Evolutionary conservation across 1,140 invertebrate genomes (phyloP).

Genomic region (Steinernema khuongi): DNA sequence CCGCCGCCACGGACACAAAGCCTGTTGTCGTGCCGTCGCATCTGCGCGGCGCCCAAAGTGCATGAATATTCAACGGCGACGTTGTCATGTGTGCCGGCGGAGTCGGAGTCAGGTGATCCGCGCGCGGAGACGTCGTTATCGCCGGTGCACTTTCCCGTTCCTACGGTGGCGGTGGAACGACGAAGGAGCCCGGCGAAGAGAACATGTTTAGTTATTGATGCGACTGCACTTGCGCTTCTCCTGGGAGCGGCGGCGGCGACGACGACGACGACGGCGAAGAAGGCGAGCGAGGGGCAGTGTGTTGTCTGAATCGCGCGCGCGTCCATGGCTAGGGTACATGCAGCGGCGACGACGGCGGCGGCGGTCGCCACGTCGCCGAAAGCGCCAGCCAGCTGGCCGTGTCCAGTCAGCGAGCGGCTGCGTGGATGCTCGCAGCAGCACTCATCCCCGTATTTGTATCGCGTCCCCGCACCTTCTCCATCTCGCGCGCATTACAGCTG

Average conservation of each 20-base stretch:
- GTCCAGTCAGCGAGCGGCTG: constrained; percentile 5
- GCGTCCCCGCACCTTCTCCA: too few relatives aligned
- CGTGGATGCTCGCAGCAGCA: background rate
- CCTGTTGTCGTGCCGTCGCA: too few relatives aligned
- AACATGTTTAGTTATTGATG: constrained; percentile 11
- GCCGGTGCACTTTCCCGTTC: background rate
- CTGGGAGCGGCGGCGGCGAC: background rate
- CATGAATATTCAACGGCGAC: background rate
- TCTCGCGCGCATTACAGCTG: background rate
- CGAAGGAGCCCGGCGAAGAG: background rate
- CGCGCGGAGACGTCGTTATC: background rate
- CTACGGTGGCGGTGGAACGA: background rate
- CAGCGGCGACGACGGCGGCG: background rate
- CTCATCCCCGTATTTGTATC: too few relatives aligned
- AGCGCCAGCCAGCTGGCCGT: background rate
- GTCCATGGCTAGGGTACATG: constrained; percentile 10
- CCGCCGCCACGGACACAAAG: too few relatives aligned
- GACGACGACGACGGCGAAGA: background rate
- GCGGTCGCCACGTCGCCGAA: background rate
- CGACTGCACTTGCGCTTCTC: background rate
- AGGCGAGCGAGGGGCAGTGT: too few relatives aligned
- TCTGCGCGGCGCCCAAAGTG: background rate
- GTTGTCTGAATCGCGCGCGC: too few relatives aligned
- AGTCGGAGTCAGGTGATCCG: background rate
- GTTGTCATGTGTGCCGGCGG: background rate